Evolutionary conservation across 2,797 vertebrate genomes (phyloP).

Genomic region (Varecia variegata): DNA sequence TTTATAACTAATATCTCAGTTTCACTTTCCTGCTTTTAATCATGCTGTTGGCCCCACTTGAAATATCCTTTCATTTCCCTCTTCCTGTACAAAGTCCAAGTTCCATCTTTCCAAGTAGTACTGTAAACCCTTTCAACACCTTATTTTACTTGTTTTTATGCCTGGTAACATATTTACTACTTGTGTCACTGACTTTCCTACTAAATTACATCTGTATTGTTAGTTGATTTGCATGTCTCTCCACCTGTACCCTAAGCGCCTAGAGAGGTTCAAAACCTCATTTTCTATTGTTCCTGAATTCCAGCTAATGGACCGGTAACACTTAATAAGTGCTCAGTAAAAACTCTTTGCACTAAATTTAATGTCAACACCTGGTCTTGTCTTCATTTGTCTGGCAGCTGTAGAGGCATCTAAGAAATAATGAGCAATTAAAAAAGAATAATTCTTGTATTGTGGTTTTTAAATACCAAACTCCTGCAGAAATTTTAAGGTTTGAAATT

Average conservation of each 20-base stretch:
- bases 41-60: not conserved
- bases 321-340: conserved; percentile 21
- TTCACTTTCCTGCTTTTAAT: not conserved
- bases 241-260: not conserved
- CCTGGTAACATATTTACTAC: not conserved
- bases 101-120: not conserved
- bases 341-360: not conserved
- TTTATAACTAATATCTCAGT: not conserved
- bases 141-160: not conserved
- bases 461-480: conserved; percentile 5
- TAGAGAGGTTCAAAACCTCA: not conserved
- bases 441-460: conserved; percentile 17
- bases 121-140: not conserved
- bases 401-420: conserved; percentile 29
- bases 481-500: conserved; percentile 23
- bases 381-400: not conserved
- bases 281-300: conserved; percentile 25
- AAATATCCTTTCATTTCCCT: not conserved
- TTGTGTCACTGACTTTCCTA: not conserved
- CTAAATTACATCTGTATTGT: not conserved
- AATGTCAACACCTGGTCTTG: not conserved
- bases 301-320: not conserved
- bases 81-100: not conserved
- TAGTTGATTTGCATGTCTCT: not conserved
- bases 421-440: conserved; percentile 26